Evolutionary conservation across 2,797 vertebrate species (phyloP), one percentile per base, ranked within the genome.

Genomic region (Ceryle rudis): DNA sequence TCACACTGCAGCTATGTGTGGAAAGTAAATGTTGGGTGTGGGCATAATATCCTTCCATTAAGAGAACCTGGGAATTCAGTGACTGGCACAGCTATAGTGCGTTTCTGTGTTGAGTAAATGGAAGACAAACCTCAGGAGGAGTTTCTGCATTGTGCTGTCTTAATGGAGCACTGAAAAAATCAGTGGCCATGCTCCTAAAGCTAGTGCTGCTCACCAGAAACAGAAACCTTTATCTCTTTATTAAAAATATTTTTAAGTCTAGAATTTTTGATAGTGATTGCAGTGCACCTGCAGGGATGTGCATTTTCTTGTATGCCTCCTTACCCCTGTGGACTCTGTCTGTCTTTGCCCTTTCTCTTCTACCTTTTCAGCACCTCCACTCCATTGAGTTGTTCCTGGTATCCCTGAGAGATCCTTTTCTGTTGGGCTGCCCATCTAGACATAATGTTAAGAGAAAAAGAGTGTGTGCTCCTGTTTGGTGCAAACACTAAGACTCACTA

Each of bases 1-100:
- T 73, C 51, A 57, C 51, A 22, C 51, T 94, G 77, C 51, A 55
- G 73, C 78, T 52, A 33, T 11, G 70, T n/a, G 69, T 95, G 88
- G 88, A 93, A 95, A 96, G 90, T 94, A 75, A 92, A 81, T 54
- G 55, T 84, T 96, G 92, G 88, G 92, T 93, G 95, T 94, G 95
- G 95, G 78, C 54, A 79, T 80, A 64, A 95, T 82, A 90, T 26
- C 73, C 17, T 92, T 69, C 60, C 83, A 89, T 81, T 94, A 89
- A 39, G 88, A 94, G 83, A 86, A 90, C 74, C 55, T 84, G 81
- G 65, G 54, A 86, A 33, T 79, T 75, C 39, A 52, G 62, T 58
- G 51, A 17, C 82, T 65, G 60, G 17, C 37, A 25, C 4, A 49
- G 73, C 23, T 21, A 4, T 46, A 84, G 39, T 58, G 8, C 69